Evolutionary conservation across 2,888 invertebrate genomes (phyloP).

Genomic region (Eristalinus aeneus): DNA sequence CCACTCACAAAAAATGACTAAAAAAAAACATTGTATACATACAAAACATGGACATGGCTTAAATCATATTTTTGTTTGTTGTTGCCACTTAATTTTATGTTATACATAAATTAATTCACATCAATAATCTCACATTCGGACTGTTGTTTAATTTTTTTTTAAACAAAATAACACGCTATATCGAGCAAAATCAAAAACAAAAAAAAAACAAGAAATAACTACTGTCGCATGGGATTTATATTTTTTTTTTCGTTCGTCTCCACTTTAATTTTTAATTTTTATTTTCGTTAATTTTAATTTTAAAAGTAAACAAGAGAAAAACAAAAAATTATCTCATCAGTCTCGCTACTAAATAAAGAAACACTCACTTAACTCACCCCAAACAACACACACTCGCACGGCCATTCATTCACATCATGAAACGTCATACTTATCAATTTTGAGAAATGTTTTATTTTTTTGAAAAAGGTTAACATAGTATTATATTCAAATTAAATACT

Average conservation of each 20-base stretch:
- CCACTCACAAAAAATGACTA: neutral
- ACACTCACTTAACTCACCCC: conserved; percentile 4
- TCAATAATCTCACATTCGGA: conserved; percentile 37
- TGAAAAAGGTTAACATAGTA: conserved; percentile 43
- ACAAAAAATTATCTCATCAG: conserved; percentile 55
- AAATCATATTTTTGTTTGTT: conserved; percentile 1
- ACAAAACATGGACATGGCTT: conserved; percentile 36
- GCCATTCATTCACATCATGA: conserved; percentile 19
- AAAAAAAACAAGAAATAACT: conserved; percentile 5
- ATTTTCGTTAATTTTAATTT: conserved; percentile 32
- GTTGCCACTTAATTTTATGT: conserved; percentile 26
- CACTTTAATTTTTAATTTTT: conserved; percentile 48
- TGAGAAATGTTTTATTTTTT: neutral
- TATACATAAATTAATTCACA: conserved; percentile 46
- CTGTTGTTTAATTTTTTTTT: conserved; percentile 13
- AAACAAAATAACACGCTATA: neutral
- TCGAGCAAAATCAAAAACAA: neutral
- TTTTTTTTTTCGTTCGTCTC: conserved; percentile 57
- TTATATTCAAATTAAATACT: conserved; percentile 60
- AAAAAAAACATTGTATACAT: conserved; percentile 6
- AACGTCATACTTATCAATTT: conserved; percentile 5
- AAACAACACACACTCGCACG: neutral
- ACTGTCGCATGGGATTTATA: conserved; percentile 26
- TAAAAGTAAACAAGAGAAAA: conserved; percentile 14
- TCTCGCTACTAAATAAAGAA: conserved; percentile 55